phyloP scores from a whole-genome alignment of 30 jellyfish, hydroid and myxozoan genomes.

The Pseudorhiza aurosa region DNA sequence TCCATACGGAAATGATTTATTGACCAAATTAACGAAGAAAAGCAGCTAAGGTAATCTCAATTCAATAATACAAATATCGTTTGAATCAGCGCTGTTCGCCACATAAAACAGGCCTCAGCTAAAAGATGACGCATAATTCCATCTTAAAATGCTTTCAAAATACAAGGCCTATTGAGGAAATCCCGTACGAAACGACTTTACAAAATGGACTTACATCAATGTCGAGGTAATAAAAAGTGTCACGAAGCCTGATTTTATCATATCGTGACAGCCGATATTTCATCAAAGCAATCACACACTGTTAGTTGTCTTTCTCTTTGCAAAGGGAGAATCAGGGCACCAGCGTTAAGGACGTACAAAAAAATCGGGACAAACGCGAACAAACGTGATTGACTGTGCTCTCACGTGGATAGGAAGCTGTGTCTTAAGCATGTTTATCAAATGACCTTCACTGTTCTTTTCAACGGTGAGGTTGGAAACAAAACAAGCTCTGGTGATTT shows the following conservation, averaged over 20 bases:
- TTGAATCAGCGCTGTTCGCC: not conserved
- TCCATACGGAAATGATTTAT: not conserved
- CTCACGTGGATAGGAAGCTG: slow-evolving; percentile 2
- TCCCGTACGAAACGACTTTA: slow-evolving; percentile 30
- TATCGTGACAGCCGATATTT: slow-evolving; percentile 26
- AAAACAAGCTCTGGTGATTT: too few relatives aligned
- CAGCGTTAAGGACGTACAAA: not conserved
- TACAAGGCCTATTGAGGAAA: slow-evolving; percentile 21
- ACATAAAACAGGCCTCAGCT: slow-evolving; percentile 3
- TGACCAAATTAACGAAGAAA: not conserved
- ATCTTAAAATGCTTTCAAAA: not conserved
- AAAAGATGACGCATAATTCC: not conserved
- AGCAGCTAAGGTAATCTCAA: not conserved
- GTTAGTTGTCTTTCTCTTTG: not conserved
- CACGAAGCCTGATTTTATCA: slow-evolving; percentile 29
- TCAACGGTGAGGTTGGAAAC: not conserved
- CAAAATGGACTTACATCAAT: slow-evolving; percentile 11
- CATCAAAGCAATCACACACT: too few relatives aligned
- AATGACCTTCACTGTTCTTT: not conserved
- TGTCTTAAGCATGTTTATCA: not conserved
- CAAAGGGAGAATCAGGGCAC: not conserved
- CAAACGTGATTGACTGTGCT: not conserved
- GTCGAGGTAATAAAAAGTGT: slow-evolving; percentile 7
- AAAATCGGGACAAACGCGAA: not conserved
- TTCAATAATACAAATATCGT: not conserved